Conservation (phyloP, 1,140 invertebrate species). For the Brachystomella parvula region DNA sequence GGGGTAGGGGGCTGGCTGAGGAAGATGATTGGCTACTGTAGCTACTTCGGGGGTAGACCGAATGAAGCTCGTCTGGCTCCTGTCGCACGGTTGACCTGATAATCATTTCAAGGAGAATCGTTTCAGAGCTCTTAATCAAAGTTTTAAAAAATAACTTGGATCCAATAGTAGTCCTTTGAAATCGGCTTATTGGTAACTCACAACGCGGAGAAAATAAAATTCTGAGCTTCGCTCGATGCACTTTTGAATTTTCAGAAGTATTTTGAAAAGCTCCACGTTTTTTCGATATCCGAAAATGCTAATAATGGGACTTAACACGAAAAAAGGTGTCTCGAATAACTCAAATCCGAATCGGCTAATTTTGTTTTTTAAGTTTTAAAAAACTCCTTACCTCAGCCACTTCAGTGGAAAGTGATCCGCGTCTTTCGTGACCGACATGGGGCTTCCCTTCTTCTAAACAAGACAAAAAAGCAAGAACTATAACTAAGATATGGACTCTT, state of each 20-base stretch:
- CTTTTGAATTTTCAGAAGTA: too few relatives aligned
- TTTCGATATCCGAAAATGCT: too few relatives aligned
- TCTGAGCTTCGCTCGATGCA: too few relatives aligned
- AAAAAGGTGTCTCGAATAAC: too few relatives aligned
- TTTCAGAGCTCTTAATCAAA: background rate
- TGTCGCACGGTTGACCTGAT: background rate
- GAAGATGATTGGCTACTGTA: constrained; percentile 7
- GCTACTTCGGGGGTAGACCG: constrained; percentile 1
- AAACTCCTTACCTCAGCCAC: background rate
- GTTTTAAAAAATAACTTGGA: too few relatives aligned
- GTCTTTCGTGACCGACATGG: background rate
- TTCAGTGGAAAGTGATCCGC: background rate
- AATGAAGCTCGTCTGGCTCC: background rate
- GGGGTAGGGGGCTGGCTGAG: background rate
- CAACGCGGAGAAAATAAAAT: too few relatives aligned
- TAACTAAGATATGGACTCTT: too few relatives aligned
- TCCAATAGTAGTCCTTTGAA: too few relatives aligned
- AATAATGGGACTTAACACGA: too few relatives aligned
- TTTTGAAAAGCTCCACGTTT: too few relatives aligned
- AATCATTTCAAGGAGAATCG: background rate
- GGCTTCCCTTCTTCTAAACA: background rate
- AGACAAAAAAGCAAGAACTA: too few relatives aligned
- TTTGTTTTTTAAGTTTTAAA: constrained; percentile 3
- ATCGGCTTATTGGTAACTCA: too few relatives aligned
- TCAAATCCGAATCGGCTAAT: background rate